phyloP scores from a whole-genome alignment of 2,797 vertebrate genomes.

The Platalea minor region DNA sequence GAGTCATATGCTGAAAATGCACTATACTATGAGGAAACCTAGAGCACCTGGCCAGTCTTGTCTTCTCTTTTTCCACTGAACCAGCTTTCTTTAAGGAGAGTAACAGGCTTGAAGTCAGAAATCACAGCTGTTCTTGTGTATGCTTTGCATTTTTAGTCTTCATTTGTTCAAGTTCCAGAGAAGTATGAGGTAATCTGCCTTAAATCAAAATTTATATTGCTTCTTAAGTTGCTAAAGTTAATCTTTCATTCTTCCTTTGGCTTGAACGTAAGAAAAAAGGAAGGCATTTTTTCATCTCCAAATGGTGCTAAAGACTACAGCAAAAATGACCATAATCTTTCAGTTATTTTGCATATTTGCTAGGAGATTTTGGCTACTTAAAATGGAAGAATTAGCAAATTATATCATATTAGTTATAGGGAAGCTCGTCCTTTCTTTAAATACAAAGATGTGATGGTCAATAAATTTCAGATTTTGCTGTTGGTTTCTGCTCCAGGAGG shows the following conservation, averaged over 20 bases:
- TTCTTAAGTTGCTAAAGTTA: not conserved
- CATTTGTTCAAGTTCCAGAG: constrained; percentile 48
- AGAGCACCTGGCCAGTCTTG: not conserved
- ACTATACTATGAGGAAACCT: not conserved
- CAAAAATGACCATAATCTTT: not conserved
- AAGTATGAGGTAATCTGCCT: constrained; percentile 52
- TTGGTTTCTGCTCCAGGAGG: not conserved
- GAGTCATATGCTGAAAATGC: not conserved
- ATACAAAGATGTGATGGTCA: not conserved
- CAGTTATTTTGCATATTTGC: not conserved
- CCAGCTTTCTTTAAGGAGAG: not conserved
- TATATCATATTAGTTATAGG: not conserved
- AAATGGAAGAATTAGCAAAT: not conserved
- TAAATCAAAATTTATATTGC: constrained; percentile 37
- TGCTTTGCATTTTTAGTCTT: constrained; percentile 35
- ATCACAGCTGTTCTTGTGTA: constrained; percentile 17
- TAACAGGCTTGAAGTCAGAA: constrained; percentile 38
- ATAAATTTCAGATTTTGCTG: not conserved
- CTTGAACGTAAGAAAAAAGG: not conserved
- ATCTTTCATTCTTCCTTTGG: constrained; percentile 19
- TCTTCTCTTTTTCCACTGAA: not conserved
- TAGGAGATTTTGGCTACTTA: not conserved
- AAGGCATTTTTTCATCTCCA: not conserved
- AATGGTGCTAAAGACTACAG: not conserved
- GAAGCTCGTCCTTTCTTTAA: not conserved